Evolutionary conservation across 1,140 invertebrate genomes (phyloP), one percentile per base, ranked within the genome.

Genomic region (Philotrypesis tridentata): DNA sequence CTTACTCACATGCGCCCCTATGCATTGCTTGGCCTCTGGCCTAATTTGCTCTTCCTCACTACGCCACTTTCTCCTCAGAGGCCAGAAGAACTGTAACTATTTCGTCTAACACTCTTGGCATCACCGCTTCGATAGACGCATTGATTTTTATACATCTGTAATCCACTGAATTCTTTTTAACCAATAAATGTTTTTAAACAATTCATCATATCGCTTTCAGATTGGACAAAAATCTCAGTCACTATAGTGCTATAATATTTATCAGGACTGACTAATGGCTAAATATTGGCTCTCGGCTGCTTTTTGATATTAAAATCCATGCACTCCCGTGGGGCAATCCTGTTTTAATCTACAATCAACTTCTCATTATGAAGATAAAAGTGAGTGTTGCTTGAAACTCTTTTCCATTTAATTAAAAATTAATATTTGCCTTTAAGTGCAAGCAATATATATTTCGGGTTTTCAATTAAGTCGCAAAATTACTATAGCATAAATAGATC

Each of bases 391-490:
- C 29, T 31, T 9, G 27, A 74, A 74, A n/a, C 21, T 27, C 23
- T 74, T 61, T 74, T 23, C 27, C 43, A 40, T 29, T 40, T 63
- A 23, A 76, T 76, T 63, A 76, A 76, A 63, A 76, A 63, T 76
- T 29, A 40, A 76, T 63, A 9, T 25, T 40, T 33, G 48, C 48
- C 48, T 17, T 17, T 55, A 55, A 55, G 48, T 17, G 21, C 21
- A 17, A 17, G 21, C 14, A 55, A 55, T 55, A n/a, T 55, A 55
- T 55, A 55, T 55, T 1, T 55, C 2, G 7, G 48, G 17, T 55
- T 55, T 55, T 55, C n/a, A 55, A 55, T 55, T n/a, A 55, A 55
- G 48, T 55, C 17, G 14, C 21, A 55, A 55, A 21, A 55, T 14
- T 55, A 17, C 48, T 55, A n/a, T n/a, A 7, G 48, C 48, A 55